phyloP scores from a whole-genome alignment of 1,140 invertebrate species.

The Psix sp. region DNA sequence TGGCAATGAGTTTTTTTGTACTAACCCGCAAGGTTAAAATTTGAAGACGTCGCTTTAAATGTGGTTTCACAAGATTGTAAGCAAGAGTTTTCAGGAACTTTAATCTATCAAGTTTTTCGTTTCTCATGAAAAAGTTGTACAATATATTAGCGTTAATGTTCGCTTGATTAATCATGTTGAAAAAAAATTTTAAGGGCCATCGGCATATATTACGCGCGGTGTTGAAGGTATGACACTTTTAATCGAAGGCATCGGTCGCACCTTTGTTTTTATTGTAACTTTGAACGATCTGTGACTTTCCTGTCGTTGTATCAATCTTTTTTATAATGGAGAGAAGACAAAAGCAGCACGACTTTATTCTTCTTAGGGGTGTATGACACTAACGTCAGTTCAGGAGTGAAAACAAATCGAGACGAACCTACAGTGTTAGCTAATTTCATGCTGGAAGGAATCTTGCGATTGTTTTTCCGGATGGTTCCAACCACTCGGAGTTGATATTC shows the following conservation, averaged over 20 bases:
- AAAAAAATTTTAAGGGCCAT: constrained; percentile 25
- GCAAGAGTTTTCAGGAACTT: constrained; percentile 2
- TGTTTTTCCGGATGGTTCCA: constrained; percentile 70
- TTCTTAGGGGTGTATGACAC: constrained; percentile 2
- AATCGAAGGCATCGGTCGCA: too few species aligned
- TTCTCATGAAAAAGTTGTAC: constrained; percentile 8
- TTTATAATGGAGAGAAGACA: too few species aligned
- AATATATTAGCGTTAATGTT: constrained; percentile 13
- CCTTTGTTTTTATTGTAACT: too few species aligned
- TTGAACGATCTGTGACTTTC: too few species aligned
- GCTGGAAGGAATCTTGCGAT: constrained; percentile 55
- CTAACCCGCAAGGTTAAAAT: background rate
- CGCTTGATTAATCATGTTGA: constrained; percentile 17
- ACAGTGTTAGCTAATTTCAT: background rate
- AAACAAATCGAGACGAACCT: constrained; percentile 3
- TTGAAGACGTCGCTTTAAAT: background rate
- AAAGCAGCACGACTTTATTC: constrained; percentile 2
- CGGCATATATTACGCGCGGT: too few species aligned
- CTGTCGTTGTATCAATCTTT: too few species aligned
- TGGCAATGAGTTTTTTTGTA: background rate
- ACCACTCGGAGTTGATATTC: constrained; percentile 50
- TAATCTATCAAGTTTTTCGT: background rate
- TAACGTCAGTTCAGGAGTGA: constrained; percentile 1
- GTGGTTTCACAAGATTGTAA: background rate
- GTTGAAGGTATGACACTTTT: too few species aligned